A percentile compares a stretch with the other conserved stretches of the same genome.
phyloP scores from a whole-genome alignment of 2,797 vertebrate genomes.

The Schizopygopsis pylzovi region DNA sequence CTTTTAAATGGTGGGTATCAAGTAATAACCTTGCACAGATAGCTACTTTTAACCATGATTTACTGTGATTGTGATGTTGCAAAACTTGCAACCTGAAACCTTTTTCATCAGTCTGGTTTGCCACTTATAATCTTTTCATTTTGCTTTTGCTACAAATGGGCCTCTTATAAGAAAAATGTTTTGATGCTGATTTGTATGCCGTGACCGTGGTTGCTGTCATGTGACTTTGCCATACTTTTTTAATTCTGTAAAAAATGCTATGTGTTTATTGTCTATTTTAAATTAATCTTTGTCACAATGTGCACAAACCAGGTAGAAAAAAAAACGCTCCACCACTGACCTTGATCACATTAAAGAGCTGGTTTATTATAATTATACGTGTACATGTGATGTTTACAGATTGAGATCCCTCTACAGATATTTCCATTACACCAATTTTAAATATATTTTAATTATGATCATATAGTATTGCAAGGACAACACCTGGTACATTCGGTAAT shows the following conservation, averaged over 20 bases:
- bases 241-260: not conserved
- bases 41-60: not conserved
- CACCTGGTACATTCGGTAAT: not conserved
- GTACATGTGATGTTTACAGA: not conserved
- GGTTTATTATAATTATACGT: not conserved
- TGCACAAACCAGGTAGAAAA: slow-evolving; percentile 11
- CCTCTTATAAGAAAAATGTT: not conserved
- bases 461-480: not conserved
- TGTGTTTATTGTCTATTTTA: slow-evolving; percentile 9
- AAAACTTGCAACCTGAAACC: not conserved
- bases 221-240: not conserved
- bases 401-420: not conserved
- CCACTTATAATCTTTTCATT: not conserved
- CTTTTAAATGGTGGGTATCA: not conserved
- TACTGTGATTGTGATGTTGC: not conserved
- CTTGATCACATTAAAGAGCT: not conserved
- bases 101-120: not conserved
- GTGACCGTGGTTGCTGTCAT: not conserved
- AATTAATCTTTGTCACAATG: not conserved
- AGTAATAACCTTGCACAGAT: not conserved
- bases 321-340: not conserved
- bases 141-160: slow-evolving; percentile 7
- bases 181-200: not conserved
- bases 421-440: not conserved
- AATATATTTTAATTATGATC: not conserved